Evolutionary conservation across 2,113 vertebrate species (phyloP), one percentile per base, ranked within the genome.

Genomic region (Heptranchias perlo): DNA sequence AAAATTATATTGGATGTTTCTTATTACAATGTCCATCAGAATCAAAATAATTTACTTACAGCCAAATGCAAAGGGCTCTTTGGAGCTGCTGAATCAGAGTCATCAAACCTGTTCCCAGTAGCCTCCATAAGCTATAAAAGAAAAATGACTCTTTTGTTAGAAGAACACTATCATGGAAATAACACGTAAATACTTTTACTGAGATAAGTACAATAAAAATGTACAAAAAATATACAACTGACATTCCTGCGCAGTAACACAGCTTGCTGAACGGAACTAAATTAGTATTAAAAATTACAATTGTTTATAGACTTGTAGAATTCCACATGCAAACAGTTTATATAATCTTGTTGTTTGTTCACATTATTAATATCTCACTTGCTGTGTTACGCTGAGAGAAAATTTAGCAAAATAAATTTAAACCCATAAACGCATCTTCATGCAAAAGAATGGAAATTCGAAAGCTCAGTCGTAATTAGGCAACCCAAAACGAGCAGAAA

Each of bases 21-120:
- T 96, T 87, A 28, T 61, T 84, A 54, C 52, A 78, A 23, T 87
- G 44, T 44, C 21, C 18, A 78, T 28, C n/a, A 67, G 5, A 67
- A 52, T 35, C 78, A 69, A 54, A 64, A 62, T 86, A 54, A 67
- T 87, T 16, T 64, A 97, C 99, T 99, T 97, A 99, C 99, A 95
- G 99, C 99, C 95, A 99, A 98, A 96, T 99, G 99, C 96, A 99
- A 98, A 0, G 99, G 99, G 96, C 99, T 99, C 97, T 98, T 98
- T 8, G 98, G 97, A 96, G 98, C 97, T 13, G 96, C 96, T 44
- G 98, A 98, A 89, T 98, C 98, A 0, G 97, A 97, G 86, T 99
- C 98, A 47, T 99, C 98, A 96, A 98, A 98, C 62, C 97, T 97
- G 96, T 96, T 97, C 96, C 98, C 98, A 0, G 98, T 98, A 98